These are phyloP conservation scores for Drosophila eugracilis DNA, from an alignment of 1,140 invertebrate genomes.

Conservation along the genomic window DNA sequence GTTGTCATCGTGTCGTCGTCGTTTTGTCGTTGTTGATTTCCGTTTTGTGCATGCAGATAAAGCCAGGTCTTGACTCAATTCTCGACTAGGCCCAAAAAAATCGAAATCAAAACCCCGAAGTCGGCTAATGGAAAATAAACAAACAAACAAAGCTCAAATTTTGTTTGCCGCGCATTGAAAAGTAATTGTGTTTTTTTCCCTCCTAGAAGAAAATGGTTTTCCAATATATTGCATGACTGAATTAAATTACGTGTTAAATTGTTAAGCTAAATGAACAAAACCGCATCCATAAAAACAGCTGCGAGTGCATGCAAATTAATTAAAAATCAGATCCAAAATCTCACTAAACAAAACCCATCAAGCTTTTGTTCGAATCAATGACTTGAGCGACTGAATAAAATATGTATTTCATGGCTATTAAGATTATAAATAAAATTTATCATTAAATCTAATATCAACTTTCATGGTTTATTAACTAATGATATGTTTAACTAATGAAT, in stretches of 20 bases:
- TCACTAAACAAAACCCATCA: slow-evolving; percentile 13
- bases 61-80: slow-evolving; percentile 33
- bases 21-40: slow-evolving; percentile 56
- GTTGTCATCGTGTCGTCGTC: slow-evolving; percentile 54
- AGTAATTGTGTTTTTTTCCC: slow-evolving; percentile 19
- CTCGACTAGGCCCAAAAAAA: slow-evolving; percentile 19
- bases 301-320: slow-evolving; percentile 63
- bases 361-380: slow-evolving; percentile 36
- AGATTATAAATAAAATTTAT: slow-evolving; percentile 37
- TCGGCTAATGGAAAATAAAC: slow-evolving; percentile 65
- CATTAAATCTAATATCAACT: slow-evolving; percentile 59
- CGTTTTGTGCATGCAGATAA: slow-evolving; percentile 55
- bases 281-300: slow-evolving; percentile 39
- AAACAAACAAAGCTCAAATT: slow-evolving; percentile 39
- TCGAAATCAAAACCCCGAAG: slow-evolving; percentile 18
- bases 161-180: slow-evolving; percentile 60
- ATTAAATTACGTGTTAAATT: slow-evolving; percentile 76
- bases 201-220: slow-evolving; percentile 34
- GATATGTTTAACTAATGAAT: slow-evolving; percentile 62
- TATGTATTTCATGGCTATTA: slow-evolving; percentile 51
- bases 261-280: slow-evolving; percentile 54
- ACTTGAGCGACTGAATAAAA: slow-evolving; percentile 32
- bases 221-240: slow-evolving; percentile 37
- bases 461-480: slow-evolving; percentile 63
- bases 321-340: slow-evolving; percentile 42